Base-by-base conservation (phyloP, 1,140 invertebrate species). In the Leptestheria dahalacensis region DNA sequence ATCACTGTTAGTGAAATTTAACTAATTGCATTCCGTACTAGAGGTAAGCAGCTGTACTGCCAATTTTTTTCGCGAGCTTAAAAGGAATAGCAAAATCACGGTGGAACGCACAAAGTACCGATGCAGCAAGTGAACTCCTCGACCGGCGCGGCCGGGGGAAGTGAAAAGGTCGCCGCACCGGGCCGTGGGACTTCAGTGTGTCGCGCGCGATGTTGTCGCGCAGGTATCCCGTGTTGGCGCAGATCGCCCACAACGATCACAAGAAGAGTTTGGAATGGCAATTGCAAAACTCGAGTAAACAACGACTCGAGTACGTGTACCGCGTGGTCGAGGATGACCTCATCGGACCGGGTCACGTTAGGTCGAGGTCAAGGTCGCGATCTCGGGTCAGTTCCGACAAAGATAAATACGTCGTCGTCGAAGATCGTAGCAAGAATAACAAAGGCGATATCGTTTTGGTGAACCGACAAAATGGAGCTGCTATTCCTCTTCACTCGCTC, bases 191-290 rank as follows among this genome's bases (percentile, higher is more conserved):
- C 33, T 41, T 41, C 33, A 41, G 33, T 41, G 33, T 41, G 6
- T 41, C 6, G 15, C 6, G 6, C 33, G 33, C 33, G 15, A 41
- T 41, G 33, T 41, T 60, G 18, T 23, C 48, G 11, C 23, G 58
- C 11, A 48, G 58, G 24, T 52, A 60, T n/a, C 58, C 58, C 6
- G 58, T 60, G 9, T 60, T 60, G 28, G 48, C 47, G 24, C 58
- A 60, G 29, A 60, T 60, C 26, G 58, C 58, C 3, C 50, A 52
- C n/a, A 60, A 60, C 48, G 58, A 60, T 4, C 48, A 49, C 6
- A 50, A 53, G 26, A 60, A 53, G 18, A 26, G 23, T 49, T 28
- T 60, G 26, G 58, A 60, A 60, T 50, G 28, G 18, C 48, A 23
- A 23, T 23, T 60, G 20, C 23, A 33, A 18, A 48, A 52, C 6